Percentiles rank a stretch among this genome's conserved stretches.
phyloP scores from a whole-genome alignment of 2,113 vertebrate genomes.

The Trachemys scripta region DNA sequence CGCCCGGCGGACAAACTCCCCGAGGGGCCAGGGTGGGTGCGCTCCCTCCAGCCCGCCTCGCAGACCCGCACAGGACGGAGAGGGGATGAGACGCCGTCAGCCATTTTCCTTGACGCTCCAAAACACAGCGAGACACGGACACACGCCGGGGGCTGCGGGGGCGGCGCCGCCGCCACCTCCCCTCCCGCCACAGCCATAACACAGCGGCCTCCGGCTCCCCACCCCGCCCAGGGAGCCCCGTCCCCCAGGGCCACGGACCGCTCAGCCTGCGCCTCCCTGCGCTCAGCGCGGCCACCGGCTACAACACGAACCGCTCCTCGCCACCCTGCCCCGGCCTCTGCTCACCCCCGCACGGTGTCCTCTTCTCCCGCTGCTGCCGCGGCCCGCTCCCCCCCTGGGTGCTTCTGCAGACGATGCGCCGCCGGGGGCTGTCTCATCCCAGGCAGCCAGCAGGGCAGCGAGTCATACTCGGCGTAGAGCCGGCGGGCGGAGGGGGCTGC shows the following conservation, averaged over 20 bases:
- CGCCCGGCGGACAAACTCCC: not conserved
- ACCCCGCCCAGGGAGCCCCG: not conserved
- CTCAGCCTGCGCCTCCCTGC: not conserved
- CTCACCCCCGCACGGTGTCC: conserved; percentile 63
- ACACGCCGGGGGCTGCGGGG: conserved; percentile 55
- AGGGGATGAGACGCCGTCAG: conserved; percentile 83
- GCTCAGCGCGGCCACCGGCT: not conserved
- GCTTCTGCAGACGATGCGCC: conserved; percentile 27
- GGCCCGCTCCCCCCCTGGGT: conserved; percentile 56
- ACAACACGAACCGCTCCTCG: conserved; percentile 11
- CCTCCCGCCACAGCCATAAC: not conserved
- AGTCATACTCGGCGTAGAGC: conserved; percentile 46
- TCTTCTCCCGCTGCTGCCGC: conserved; percentile 52
- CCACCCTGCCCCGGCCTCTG: conserved; percentile 15
- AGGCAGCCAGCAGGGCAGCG: conserved; percentile 36
- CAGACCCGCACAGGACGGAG: conserved; percentile 74
- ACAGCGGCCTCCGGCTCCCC: not conserved
- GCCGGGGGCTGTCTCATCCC: conserved; percentile 63
- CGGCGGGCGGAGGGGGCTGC: conserved; percentile 39
- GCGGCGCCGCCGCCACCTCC: conserved; percentile 16
- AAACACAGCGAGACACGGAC: conserved; percentile 73
- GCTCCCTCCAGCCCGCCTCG: conserved; percentile 64
- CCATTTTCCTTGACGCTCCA: conserved; percentile 87
- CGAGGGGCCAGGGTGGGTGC: not conserved
- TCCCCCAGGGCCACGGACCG: not conserved